Evolutionary conservation across 2,797 vertebrate species (phyloP).

Genomic region (Clarias fuscus): DNA sequence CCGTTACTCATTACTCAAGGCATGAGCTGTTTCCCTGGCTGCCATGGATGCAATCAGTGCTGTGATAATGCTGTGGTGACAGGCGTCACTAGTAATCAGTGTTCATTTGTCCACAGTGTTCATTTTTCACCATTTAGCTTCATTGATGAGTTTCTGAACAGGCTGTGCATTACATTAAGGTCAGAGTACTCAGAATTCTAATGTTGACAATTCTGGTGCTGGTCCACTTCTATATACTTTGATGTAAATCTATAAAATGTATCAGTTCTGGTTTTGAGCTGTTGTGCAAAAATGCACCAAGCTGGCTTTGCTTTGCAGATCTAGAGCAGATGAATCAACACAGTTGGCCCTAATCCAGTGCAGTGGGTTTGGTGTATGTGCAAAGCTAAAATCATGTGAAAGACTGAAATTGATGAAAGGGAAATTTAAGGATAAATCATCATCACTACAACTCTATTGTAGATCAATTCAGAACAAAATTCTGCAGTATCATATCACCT

Average conservation of each 20-base stretch:
- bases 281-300: not conserved
- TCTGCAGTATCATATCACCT: not conserved
- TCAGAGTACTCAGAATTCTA: not conserved
- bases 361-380: constrained; percentile 1
- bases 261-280: not conserved
- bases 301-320: not conserved
- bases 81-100: not conserved
- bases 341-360: not conserved
- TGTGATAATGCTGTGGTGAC: not conserved
- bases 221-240: not conserved
- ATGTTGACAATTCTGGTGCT: not conserved
- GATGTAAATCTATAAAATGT: not conserved
- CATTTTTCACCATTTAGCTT: not conserved
- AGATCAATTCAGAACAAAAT: not conserved
- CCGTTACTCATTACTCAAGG: not conserved
- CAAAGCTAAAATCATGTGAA: not conserved
- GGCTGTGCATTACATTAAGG: not conserved
- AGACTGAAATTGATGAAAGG: not conserved
- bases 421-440: not conserved
- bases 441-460: not conserved
- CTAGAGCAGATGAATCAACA: not conserved
- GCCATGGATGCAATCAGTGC: not conserved
- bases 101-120: too few relatives aligned
- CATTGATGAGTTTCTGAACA: not conserved
- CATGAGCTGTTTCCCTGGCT: not conserved